Evolutionary conservation across 2,888 invertebrate species (phyloP).

Genomic region (Nebria salina): DNA sequence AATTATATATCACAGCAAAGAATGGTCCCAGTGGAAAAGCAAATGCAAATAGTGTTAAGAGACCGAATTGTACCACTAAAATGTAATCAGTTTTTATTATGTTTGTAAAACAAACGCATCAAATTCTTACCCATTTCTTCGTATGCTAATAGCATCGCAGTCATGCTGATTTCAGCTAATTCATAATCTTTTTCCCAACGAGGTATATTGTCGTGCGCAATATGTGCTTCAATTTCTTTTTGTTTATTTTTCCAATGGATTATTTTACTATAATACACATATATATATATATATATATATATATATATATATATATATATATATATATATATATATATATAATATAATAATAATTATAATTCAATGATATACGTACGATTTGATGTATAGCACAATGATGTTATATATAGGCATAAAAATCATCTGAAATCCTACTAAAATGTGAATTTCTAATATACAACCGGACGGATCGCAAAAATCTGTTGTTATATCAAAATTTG

Average conservation of each 20-base stretch:
- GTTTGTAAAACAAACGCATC: background rate
- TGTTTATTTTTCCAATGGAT: background rate
- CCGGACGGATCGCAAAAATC: conserved; percentile 65
- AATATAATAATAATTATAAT: background rate
- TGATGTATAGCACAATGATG: conserved; percentile 2
- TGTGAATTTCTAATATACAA: conserved; percentile 68
- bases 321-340: too few relatives aligned
- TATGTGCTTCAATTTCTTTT: conserved; percentile 15
- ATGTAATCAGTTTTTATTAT: background rate
- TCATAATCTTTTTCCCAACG: conserved; percentile 60
- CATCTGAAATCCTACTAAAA: conserved; percentile 68
- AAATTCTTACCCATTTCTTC: conserved; percentile 56
- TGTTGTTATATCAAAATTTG: conserved; percentile 50
- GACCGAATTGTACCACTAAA: conserved; percentile 72
- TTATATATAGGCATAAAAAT: conserved; percentile 51
- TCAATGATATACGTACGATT: background rate
- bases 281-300: too few relatives aligned
- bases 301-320: too few relatives aligned
- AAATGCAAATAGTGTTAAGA: conserved; percentile 72
- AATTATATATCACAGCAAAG: conserved; percentile 71
- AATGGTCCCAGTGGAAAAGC: conserved; percentile 74
- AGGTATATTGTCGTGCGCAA: conserved; percentile 49
- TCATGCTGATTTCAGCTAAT: conserved; percentile 53
- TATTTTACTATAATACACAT: conserved; percentile 6
- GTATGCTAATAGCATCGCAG: conserved; percentile 57